These are phyloP conservation scores for Cacatua alba DNA, from an alignment of 2,113 vertebrate genomes.

Conservation along the genomic window DNA sequence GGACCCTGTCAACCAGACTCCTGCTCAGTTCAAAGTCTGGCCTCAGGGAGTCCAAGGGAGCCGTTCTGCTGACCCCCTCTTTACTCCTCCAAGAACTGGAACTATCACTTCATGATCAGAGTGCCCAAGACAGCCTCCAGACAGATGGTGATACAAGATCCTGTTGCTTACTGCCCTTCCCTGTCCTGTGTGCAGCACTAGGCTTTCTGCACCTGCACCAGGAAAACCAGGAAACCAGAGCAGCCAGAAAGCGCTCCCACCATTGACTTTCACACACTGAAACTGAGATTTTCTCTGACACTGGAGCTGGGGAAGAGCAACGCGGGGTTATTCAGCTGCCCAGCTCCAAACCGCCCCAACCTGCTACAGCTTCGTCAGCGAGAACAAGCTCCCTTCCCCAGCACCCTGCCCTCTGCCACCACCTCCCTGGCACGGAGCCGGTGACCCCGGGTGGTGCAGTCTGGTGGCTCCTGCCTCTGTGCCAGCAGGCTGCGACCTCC, in stretches of 20 bases:
- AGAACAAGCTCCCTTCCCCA: background rate
- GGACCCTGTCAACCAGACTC: background rate
- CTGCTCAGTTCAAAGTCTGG: background rate
- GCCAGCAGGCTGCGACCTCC: fast-evolving
- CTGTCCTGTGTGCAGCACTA: background rate
- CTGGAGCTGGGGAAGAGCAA: background rate
- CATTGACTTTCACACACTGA: background rate
- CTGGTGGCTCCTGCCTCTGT: fast-evolving
- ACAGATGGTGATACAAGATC: background rate
- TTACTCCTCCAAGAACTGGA: background rate
- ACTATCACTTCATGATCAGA: background rate
- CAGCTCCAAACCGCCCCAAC: background rate
- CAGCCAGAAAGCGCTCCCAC: background rate
- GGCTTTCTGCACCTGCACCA: background rate
- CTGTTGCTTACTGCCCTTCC: background rate
- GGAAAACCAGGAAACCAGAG: background rate
- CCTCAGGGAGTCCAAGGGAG: background rate
- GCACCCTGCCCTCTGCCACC: fast-evolving
- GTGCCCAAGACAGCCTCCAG: background rate
- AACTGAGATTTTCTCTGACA: background rate
- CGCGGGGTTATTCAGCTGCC: background rate
- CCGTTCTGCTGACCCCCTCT: background rate
- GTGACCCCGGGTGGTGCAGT: fast-evolving
- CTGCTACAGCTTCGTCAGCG: background rate
- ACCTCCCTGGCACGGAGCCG: fast-evolving